Evolutionary conservation across 2,888 invertebrate species (phyloP), one percentile per base, ranked within the genome.

Genomic region (Apamea sordens): DNA sequence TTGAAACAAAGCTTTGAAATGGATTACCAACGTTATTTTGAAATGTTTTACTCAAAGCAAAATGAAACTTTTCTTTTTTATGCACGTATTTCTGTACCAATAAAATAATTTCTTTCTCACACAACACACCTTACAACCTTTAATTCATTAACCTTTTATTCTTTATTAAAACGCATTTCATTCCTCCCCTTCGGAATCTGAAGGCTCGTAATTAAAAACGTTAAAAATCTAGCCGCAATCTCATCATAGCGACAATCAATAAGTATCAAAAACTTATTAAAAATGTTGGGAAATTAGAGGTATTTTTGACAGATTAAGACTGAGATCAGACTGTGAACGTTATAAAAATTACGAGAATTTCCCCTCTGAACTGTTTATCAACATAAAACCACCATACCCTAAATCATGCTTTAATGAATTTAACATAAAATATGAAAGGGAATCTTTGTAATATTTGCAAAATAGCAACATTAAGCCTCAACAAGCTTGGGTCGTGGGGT

Each of bases 381-480:
- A 50, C 8, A n/a, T 53, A 75, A 11, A 44, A 15, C 15, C 32
- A 24, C 15, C 21, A 50, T 15, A 68, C 28, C 53, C 67, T 8
- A 15, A 56, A 65, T 32, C 63, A 64, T 28, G 28, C 47, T 76
- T 73, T 63, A 85, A 80, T 72, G 76, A 53, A 44, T 70, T 47
- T 63, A 13, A 18, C 8, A 24, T 15, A 71, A 15, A 70, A 53
- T 44, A 24, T 41, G 8, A 63, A 63, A 36, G 50, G 53, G 3
- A 65, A 67, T 7, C 18, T 65, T 77, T 53, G 69, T 70, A 64
- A 74, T 71, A 78, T 83, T 83, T 72, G 71, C 76, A 77, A 81
- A 77, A 80, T 79, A 72, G 53, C 81, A 83, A 80, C 75, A 86
- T 88, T 83, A 79, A 79, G 78, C 79, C 77, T 70, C 65, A 76